Evolutionary conservation across 2,888 invertebrate species (phyloP).

Genomic region (Smittia aterrima): DNA sequence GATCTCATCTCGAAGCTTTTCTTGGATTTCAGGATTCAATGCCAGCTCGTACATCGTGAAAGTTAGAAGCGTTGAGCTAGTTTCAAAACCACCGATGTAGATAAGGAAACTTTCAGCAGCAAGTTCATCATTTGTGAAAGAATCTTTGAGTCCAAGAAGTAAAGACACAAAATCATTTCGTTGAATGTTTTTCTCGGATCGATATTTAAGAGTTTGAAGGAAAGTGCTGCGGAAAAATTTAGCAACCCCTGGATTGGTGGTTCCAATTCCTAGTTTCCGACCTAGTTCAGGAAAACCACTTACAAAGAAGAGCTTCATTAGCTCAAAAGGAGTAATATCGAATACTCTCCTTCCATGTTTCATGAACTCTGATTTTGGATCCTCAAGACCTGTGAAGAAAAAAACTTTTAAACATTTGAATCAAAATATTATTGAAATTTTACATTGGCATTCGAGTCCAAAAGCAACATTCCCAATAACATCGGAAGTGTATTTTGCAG

Average conservation of each 20-base stretch:
- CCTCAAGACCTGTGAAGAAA: no score
- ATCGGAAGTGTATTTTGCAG: slow-evolving; percentile 53
- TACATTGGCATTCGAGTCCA: slow-evolving; percentile 54
- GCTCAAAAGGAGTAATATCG: not conserved
- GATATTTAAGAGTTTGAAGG: slow-evolving; percentile 54
- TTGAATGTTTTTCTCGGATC: slow-evolving; percentile 48
- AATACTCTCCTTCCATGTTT: slow-evolving; percentile 34
- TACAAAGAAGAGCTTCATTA: not conserved
- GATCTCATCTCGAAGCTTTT: slow-evolving; percentile 51
- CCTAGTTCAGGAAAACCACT: not conserved
- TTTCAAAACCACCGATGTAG: slow-evolving; percentile 50
- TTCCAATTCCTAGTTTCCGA: slow-evolving; percentile 45
- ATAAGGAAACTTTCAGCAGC: slow-evolving; percentile 32
- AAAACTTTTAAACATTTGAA: no score
- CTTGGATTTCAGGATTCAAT: not conserved
- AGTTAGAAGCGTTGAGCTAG: not conserved
- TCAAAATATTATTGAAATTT: no score
- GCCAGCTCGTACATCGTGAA: not conserved
- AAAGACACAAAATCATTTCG: slow-evolving; percentile 22
- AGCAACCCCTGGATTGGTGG: slow-evolving; percentile 46
- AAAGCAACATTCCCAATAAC: slow-evolving; percentile 57
- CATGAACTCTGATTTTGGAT: slow-evolving; percentile 52
- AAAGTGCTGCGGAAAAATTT: slow-evolving; percentile 57
- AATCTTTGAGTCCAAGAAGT: slow-evolving; percentile 43
- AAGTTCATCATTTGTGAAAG: slow-evolving; percentile 17